Evolutionary conservation across 2,888 invertebrate species (phyloP), one percentile per base, ranked within the genome.

Genomic region (Lamellibrachia satsuma): DNA sequence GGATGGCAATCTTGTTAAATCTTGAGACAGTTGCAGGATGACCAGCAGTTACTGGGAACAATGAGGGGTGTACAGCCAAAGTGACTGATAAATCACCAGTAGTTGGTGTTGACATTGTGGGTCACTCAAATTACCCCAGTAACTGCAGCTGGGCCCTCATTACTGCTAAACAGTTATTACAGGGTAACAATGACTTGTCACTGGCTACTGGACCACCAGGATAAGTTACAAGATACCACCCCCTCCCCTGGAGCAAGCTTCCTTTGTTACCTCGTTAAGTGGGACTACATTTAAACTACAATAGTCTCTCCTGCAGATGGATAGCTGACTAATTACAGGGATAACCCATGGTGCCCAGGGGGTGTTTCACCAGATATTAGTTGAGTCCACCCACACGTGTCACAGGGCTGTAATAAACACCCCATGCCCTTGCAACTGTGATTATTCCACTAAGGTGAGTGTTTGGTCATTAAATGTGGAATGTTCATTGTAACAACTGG

Each of bases 401-500:
- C 11, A 15, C 75, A 75, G 22, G 75, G 75, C 75, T 75, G 75
- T 75, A 75, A 75, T 75, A 75, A 75, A 15, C 75, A 75, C 75
- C 75, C 75, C 15, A 75, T 75, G 15, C 75, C 75, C 4, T 15
- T 75, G 15, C 22, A 75, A 75, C 75, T 75, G 22, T 75, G 75
- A 75, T 75, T 75, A 75, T 75, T 75, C 15, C 15, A 75, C 75
- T 15, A 75, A 75, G 75, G 75, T 22, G 22, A 75, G 75, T 75
- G 75, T 22, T 75, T 75, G 75, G 75, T 75, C 75, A 75, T 75
- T 75, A 75, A 75, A 75, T 75, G 22, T 75, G 75, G 75, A 75
- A 75, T 75, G 75, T 75, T 4, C 22, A 75, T 75, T 75, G 75
- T 75, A 75, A 15, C 75, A 75, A 75, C 75, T 75, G 2, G 22